Evolutionary conservation across 2,797 vertebrate genomes (phyloP).

Genomic region (Hyperoplus lanceolatus): DNA sequence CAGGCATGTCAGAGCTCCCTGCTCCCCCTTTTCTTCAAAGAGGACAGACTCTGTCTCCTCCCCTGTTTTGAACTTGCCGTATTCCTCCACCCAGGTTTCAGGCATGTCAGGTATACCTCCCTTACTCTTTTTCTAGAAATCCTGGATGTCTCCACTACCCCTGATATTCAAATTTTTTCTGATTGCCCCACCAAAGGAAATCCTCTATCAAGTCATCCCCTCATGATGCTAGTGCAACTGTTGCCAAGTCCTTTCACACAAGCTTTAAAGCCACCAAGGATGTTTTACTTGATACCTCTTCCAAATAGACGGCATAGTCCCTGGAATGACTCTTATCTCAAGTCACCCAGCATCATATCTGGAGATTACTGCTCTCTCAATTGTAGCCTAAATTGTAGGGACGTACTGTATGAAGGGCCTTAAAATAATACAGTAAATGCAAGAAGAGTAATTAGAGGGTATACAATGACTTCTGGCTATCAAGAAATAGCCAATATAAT

Average conservation of each 20-base stretch:
- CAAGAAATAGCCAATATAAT: no score
- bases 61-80: conserved; percentile 65
- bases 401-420: no score
- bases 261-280: conserved; percentile 49
- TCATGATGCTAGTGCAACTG: conserved; percentile 46
- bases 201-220: conserved; percentile 33
- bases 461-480: no score
- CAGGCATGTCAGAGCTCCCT: conserved; percentile 68
- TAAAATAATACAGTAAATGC: no score
- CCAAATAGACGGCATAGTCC: conserved; percentile 44
- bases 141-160: conserved; percentile 29
- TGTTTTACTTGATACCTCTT: conserved; percentile 52
- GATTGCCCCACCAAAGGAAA: conserved; percentile 18
- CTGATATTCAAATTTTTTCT: conserved; percentile 41
- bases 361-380: conserved; percentile 43
- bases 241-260: conserved; percentile 42
- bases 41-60: conserved; percentile 62
- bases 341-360: conserved; percentile 51
- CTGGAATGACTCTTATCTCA: conserved; percentile 56
- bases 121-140: conserved; percentile 48
- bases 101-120: conserved; percentile 51
- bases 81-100: conserved; percentile 70
- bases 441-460: no score
- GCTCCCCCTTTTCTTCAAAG: conserved; percentile 70
- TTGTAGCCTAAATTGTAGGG: no score